Base-by-base conservation (phyloP, 2,113 vertebrate genomes). In the Ameiurus melas region DNA sequence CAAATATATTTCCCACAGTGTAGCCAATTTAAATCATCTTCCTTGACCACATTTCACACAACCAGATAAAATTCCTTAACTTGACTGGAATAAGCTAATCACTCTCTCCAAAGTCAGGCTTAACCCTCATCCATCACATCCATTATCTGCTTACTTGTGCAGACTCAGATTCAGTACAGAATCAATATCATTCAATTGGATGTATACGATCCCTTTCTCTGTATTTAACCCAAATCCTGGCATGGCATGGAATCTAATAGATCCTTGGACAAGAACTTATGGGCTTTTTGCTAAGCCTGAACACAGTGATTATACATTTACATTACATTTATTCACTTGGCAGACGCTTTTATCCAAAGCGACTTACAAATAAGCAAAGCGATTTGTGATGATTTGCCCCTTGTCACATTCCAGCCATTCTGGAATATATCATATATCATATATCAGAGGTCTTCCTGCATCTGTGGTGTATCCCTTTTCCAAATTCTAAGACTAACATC, bases 371-470 rank as follows among this genome's bases (percentile, higher is more conserved):
- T n/a, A n/a, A n/a, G n/a, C n/a, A n/a, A n/a, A n/a, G n/a, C n/a
- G n/a, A n/a, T n/a, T n/a, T n/a, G n/a, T n/a, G n/a, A n/a, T 60
- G 33, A n/a, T 62, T 47, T 57, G 22, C 22, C n/a, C 53, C 47
- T 68, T 22, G 39, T 86, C 73, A 39, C 57, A 19, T 3, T n/a
- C 30, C 13, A 81, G 77, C 64, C 78, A 53, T 30, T 1, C 43
- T 68, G 62, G 77, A n/a, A n/a, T n/a, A n/a, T n/a, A n/a, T n/a
- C n/a, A n/a, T n/a, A n/a, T n/a, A n/a, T n/a, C n/a, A n/a, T n/a
- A 86, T 78, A 81, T 87, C 47, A 87, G 78, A 82, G 25, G 62
- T 33, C 25, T 51, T 71, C 60, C 22, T 30, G 19, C 43, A 33
- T 36, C 19, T 55, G 3, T 53, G 55, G 66, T 33, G n/a, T 75